Evolutionary conservation across 2,888 invertebrate species (phyloP), one percentile per base, ranked within the genome.

Genomic region (Idaea biselata): DNA sequence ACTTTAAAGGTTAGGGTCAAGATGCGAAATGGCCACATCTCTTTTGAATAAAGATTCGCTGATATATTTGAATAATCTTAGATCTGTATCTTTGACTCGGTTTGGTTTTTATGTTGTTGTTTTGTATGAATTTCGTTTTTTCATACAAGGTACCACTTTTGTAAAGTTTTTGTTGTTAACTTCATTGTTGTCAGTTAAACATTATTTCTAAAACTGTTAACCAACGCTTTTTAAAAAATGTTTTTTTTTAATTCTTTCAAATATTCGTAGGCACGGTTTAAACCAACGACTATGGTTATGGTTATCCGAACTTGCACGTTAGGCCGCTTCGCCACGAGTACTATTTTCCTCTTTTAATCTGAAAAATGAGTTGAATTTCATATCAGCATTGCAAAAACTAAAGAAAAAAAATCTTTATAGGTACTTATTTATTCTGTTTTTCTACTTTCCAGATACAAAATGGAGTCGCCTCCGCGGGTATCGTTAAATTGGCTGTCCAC

Each of bases 401-500:
- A n/a, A n/a, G n/a, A n/a, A n/a, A n/a, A n/a, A n/a, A n/a, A n/a
- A n/a, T n/a, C n/a, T n/a, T n/a, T n/a, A n/a, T n/a, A n/a, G n/a
- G n/a, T n/a, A n/a, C n/a, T n/a, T 25, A 25, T 25, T 25, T 25
- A 25, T 25, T 25, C 25, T 25, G 25, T 72, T 72, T 64, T 60
- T 79, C 77, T 17, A n/a, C 61, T 68, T 65, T 64, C 59, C 64
- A 91, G 91, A 79, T 80, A 73, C 81, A 88, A 68, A 64, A 92
- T 92, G 91, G 91, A 89, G 82, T 80, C 82, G 78, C 74, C 84
- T 73, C 81, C 79, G 70, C 78, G 73, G 64, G 80, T 84, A 79
- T 84, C 89, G 77, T 82, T 86, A 73, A 83, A 83, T 73, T 92
- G 91, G 91, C 87, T 92, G 72, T 84, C 91, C 11, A 79, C 88